Evolutionary conservation across 1,140 invertebrate species (phyloP).

Genomic region (Oryctes rhinoceros): DNA sequence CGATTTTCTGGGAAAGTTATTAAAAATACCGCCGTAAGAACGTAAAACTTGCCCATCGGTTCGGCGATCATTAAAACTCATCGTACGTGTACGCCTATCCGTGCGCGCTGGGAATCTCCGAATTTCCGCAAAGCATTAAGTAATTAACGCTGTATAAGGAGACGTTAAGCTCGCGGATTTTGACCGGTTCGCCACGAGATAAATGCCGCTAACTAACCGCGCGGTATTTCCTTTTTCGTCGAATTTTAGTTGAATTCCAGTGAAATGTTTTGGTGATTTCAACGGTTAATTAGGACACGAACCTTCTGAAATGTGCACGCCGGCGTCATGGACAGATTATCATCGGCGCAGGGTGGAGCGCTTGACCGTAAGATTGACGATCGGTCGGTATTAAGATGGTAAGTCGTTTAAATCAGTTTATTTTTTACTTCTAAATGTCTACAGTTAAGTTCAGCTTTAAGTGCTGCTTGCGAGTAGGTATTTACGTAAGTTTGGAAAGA

Average conservation of each 20-base stretch:
- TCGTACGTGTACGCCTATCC: neutral
- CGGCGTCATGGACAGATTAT: neutral
- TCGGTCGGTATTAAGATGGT: neutral
- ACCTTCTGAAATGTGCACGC: neutral
- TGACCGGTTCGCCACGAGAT: neutral
- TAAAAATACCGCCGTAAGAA: conserved; percentile 13
- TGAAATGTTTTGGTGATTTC: conserved; percentile 20
- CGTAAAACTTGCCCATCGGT: neutral
- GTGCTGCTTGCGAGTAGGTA: no score
- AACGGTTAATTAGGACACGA: neutral
- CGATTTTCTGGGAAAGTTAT: conserved; percentile 18
- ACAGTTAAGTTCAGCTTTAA: no score
- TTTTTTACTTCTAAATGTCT: no score
- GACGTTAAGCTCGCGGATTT: neutral
- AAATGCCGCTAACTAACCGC: no score
- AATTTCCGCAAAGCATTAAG: conserved; percentile 19
- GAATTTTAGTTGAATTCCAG: neutral
- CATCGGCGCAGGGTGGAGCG: neutral
- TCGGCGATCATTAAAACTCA: conserved; percentile 21
- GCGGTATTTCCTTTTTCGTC: neutral
- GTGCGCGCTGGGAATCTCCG: neutral
- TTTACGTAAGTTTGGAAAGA: no score
- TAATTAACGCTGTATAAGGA: neutral
- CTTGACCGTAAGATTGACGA: neutral
- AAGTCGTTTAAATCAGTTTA: neutral